These are phyloP conservation scores for Acrocephalus kingi DNA, from an alignment of 2,113 vertebrate species.

Conservation along the genomic window DNA sequence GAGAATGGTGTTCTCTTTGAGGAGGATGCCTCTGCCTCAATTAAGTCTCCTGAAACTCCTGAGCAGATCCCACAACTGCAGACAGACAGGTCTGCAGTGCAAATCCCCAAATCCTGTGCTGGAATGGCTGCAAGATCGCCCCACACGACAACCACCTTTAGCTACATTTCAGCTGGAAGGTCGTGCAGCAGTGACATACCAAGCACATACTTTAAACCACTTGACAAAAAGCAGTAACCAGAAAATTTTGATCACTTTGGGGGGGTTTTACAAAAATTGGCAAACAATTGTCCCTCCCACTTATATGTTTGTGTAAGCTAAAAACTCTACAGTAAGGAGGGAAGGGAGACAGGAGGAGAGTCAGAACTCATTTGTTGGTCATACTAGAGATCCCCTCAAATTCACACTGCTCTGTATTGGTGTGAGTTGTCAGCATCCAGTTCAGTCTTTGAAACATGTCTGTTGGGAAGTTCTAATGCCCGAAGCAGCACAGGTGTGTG, in stretches of 20 bases:
- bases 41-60: not conserved
- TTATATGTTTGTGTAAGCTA: not conserved
- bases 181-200: not conserved
- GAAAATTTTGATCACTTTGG: not conserved
- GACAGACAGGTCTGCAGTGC: not conserved
- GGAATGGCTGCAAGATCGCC: not conserved
- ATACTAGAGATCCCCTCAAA: not conserved
- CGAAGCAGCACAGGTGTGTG: fast-evolving
- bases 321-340: not conserved
- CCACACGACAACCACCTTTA: not conserved
- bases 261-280: not conserved
- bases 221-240: not conserved
- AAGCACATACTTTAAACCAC: not conserved
- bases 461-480: not conserved
- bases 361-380: not conserved
- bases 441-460: not conserved
- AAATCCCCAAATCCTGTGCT: not conserved
- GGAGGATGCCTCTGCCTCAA: not conserved
- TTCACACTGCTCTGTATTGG: not conserved
- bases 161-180: not conserved
- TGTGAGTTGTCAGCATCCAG: not conserved
- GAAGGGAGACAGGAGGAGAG: not conserved
- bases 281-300: not conserved
- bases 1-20: not conserved
- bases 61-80: not conserved